A percentile compares a stretch with the other conserved stretches of the same genome.
phyloP scores from a whole-genome alignment of 2,113 vertebrate genomes.

The Pterocles gutturalis region DNA sequence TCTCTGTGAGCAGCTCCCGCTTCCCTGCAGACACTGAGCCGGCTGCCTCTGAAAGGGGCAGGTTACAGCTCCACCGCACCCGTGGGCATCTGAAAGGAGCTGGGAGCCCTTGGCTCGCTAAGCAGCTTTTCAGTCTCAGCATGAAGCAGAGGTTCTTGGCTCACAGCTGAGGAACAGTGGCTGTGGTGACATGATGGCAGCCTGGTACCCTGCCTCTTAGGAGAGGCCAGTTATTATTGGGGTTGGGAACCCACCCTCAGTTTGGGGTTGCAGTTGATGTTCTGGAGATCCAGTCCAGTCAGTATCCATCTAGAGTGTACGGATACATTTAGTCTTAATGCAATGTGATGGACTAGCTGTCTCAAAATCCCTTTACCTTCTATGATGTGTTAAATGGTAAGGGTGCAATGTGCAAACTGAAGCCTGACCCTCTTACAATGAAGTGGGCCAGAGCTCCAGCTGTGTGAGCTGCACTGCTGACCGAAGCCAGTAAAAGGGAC shows the following conservation, averaged over 20 bases:
- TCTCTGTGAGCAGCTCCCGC: not conserved
- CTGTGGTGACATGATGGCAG: not conserved
- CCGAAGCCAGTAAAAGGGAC: not conserved
- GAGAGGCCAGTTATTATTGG: not conserved
- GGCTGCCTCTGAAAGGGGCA: not conserved
- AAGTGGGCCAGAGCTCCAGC: not conserved
- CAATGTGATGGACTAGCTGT: not conserved
- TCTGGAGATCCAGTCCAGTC: not conserved
- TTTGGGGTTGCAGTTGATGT: not conserved
- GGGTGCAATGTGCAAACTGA: not conserved
- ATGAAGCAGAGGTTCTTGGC: not conserved
- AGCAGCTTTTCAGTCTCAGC: not conserved
- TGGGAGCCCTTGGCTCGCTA: not conserved
- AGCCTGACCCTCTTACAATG: not conserved
- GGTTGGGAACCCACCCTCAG: not conserved
- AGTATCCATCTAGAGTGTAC: not conserved
- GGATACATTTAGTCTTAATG: not conserved
- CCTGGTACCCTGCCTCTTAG: not conserved
- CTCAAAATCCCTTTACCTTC: not conserved
- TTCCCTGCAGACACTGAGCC: not conserved
- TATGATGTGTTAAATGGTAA: not conserved
- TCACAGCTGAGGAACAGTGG: not conserved
- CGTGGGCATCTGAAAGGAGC: not conserved
- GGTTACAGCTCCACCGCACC: not conserved
- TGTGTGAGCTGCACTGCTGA: not conserved